Evolutionary conservation across 2,113 vertebrate species (phyloP), one percentile per base, ranked within the genome.

Genomic region (Acrocephalus arundinaceus): DNA sequence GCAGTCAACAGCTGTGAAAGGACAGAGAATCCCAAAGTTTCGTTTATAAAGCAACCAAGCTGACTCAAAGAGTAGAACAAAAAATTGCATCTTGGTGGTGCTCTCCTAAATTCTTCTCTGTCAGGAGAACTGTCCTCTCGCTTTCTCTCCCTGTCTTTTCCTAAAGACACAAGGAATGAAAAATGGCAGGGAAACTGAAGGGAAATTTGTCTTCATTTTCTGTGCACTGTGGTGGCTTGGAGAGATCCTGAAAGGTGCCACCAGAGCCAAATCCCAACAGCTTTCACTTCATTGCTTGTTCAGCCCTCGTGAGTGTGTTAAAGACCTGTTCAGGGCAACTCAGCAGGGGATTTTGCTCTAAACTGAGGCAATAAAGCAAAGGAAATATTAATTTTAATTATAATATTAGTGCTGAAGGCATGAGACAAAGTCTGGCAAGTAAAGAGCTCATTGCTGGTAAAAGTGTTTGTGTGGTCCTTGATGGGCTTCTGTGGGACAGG

Each of bases 161-260:
- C 75, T 91, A 82, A 67, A 90, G 35, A 85, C 68, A 78, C 92
- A 52, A 33, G n/a, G 46, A 70, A 71, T 92, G 82, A 95, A 86
- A 96, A 91, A 94, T 62, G 31, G 71, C 65, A 90, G 68, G 33
- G 72, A 43, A 39, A 35, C 66, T 65, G 84, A 89, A 96, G 35
- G 84, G 66, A 74, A 73, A 95, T 97, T 76, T 94, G 54, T 97
- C 90, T 97, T 94, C 89, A 57, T 91, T 96, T 90, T 23, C 19
- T 33, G 65, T 31, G 75, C 72, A 11, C 68, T 45, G 9, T 31
- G 68, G 41, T 81, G 79, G 14, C 51, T 45, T 59, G 54, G 61
- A 2, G 15, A 72, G 55, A 33, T 37, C 43, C 61, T 73, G 22
- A 13, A 24, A 83, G 39, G 10, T 30, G 23, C 13, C 33, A 33